phyloP scores from a whole-genome alignment of 2,797 vertebrate genomes.

The Rhinella marina region DNA sequence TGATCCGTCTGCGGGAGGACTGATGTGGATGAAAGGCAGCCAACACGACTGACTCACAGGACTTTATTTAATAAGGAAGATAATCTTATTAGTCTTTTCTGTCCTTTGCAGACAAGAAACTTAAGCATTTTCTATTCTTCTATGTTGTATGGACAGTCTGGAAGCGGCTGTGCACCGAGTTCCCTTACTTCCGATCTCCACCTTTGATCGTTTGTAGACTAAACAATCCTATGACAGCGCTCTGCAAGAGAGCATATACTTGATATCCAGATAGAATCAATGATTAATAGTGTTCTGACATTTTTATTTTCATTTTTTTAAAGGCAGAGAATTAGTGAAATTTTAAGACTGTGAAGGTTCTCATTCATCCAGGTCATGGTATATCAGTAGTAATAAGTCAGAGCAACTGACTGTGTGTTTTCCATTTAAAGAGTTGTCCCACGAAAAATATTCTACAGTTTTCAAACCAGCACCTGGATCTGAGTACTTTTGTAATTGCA shows the following conservation, averaged over 20 bases:
- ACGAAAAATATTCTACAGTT: too few relatives aligned
- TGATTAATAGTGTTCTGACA: not conserved
- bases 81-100: conserved; percentile 22
- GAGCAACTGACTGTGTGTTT: too few relatives aligned
- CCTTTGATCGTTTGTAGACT: not conserved
- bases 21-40: conserved; percentile 38
- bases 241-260: not conserved
- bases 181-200: not conserved
- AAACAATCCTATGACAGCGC: not conserved
- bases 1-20: conserved; percentile 31
- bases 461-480: too few relatives aligned
- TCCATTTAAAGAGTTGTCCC: too few relatives aligned
- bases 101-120: not conserved
- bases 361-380: too few relatives aligned
- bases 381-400: too few relatives aligned
- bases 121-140: conserved; percentile 3
- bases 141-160: not conserved
- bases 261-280: not conserved
- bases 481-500: too few relatives aligned
- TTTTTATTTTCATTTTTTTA: too few relatives aligned
- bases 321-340: too few relatives aligned
- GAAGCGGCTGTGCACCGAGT: not conserved
- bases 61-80: conserved; percentile 47
- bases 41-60: conserved; percentile 41
- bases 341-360: too few relatives aligned